phyloP scores from a whole-genome alignment of 2,888 invertebrate genomes.

The Pristionchus arcanus region DNA sequence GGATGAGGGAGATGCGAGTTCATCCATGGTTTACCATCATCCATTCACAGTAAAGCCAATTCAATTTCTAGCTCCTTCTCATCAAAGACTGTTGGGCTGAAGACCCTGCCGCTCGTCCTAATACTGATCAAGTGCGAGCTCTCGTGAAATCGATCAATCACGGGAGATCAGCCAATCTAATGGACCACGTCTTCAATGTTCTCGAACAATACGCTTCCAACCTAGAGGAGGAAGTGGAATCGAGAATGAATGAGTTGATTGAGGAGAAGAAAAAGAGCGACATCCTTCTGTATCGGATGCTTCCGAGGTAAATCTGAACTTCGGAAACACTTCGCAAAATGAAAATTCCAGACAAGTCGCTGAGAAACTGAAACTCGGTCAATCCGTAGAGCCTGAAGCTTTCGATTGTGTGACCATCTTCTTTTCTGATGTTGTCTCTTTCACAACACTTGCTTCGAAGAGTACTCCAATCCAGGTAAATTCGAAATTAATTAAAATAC shows the following conservation, averaged over 20 bases:
- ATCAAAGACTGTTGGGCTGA: conserved; percentile 56
- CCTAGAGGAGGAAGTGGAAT: conserved; percentile 68
- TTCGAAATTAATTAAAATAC: neutral
- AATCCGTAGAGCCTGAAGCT: conserved; percentile 71
- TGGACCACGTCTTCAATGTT: conserved; percentile 75
- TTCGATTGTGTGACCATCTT: conserved; percentile 74
- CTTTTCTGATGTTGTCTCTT: conserved; percentile 74
- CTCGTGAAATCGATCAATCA: conserved; percentile 45
- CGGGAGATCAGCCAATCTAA: conserved; percentile 63
- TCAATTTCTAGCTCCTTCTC: neutral
- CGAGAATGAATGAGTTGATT: conserved; percentile 71
- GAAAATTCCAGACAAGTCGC: conserved; percentile 67
- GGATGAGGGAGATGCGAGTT: conserved; percentile 42
- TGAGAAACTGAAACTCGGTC: conserved; percentile 73
- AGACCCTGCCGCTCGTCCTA: conserved; percentile 40
- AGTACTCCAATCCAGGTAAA: conserved; percentile 71
- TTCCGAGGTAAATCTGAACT: conserved; percentile 66
- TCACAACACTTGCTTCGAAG: conserved; percentile 70
- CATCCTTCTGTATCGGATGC: conserved; percentile 73
- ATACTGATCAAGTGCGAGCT: neutral
- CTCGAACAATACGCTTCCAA: conserved; percentile 73
- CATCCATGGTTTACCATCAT: neutral
- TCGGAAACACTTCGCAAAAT: too few species aligned
- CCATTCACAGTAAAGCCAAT: too few species aligned
- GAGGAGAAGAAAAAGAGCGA: conserved; percentile 76